These are phyloP conservation scores for Steinernema feltiae DNA, from an alignment of 1,140 invertebrate genomes.

Conservation along the genomic window DNA sequence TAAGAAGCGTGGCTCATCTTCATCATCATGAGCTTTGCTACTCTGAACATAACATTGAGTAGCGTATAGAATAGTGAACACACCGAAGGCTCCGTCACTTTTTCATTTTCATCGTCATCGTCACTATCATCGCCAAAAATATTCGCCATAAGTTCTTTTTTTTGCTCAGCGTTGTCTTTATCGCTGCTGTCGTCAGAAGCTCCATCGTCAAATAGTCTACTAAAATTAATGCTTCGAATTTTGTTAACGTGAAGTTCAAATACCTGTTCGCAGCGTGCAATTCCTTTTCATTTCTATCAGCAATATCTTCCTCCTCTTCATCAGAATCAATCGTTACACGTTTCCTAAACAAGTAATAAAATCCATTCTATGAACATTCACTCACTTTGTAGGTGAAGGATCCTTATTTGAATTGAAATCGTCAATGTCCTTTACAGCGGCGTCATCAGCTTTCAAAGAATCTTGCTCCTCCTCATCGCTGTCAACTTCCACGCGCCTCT, in stretches of 20 bases:
- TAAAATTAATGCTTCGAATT: too few species aligned
- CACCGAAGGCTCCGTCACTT: conserved; percentile 9
- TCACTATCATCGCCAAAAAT: conserved; percentile 43
- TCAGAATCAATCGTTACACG: background rate
- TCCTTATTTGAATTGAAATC: background rate
- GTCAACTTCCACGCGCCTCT: conserved; percentile 2
- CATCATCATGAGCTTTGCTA: conserved; percentile 4
- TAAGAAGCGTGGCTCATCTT: conserved; percentile 23
- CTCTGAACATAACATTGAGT: conserved; percentile 17
- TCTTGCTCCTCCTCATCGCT: background rate
- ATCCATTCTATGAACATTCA: background rate
- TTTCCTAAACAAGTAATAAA: background rate
- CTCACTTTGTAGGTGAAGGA: background rate
- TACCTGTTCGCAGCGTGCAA: background rate
- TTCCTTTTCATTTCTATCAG: background rate
- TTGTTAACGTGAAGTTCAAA: too few species aligned
- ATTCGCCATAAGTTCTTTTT: conserved; percentile 38
- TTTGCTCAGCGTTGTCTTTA: conserved; percentile 20
- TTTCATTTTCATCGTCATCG: conserved; percentile 27
- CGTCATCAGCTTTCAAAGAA: background rate
- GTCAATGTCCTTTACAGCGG: background rate
- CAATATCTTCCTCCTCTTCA: background rate
- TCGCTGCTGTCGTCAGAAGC: conserved; percentile 18
- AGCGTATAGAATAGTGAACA: conserved; percentile 17
- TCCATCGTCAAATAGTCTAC: background rate